Evolutionary conservation across 2,113 vertebrate species (phyloP).

Genomic region (Megaceryle maxima): DNA sequence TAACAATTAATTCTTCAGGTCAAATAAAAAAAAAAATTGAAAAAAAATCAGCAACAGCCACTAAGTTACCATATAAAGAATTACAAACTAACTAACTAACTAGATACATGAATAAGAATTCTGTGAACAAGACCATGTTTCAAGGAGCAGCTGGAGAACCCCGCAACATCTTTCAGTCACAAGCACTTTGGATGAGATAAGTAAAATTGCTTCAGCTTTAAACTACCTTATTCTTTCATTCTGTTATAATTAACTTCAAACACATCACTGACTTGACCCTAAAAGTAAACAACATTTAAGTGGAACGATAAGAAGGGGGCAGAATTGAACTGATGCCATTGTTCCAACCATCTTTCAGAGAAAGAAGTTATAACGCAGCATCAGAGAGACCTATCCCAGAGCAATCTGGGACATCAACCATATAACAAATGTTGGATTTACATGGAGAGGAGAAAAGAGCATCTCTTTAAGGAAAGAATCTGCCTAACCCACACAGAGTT

Average conservation of each 20-base stretch:
- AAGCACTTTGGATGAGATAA: background rate
- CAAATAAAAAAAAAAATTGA: background rate
- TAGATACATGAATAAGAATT: background rate
- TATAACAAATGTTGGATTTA: background rate
- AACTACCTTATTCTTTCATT: background rate
- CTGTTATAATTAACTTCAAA: background rate
- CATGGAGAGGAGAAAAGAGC: background rate
- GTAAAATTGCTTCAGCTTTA: background rate
- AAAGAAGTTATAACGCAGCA: background rate
- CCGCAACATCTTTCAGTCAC: background rate
- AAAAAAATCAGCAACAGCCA: background rate
- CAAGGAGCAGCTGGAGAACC: background rate
- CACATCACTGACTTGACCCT: background rate
- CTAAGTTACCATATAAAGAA: background rate
- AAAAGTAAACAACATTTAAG: background rate
- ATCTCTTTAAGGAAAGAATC: background rate
- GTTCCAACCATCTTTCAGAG: background rate
- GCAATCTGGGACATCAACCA: background rate
- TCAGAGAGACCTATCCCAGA: background rate
- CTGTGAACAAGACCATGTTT: background rate
- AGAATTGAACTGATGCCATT: background rate
- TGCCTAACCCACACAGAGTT: fast-evolving
- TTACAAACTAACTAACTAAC: background rate
- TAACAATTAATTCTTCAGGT: background rate
- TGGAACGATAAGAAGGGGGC: background rate